Conservation (phyloP, 2,888 invertebrate species). For the Xanthorhoe designata region DNA sequence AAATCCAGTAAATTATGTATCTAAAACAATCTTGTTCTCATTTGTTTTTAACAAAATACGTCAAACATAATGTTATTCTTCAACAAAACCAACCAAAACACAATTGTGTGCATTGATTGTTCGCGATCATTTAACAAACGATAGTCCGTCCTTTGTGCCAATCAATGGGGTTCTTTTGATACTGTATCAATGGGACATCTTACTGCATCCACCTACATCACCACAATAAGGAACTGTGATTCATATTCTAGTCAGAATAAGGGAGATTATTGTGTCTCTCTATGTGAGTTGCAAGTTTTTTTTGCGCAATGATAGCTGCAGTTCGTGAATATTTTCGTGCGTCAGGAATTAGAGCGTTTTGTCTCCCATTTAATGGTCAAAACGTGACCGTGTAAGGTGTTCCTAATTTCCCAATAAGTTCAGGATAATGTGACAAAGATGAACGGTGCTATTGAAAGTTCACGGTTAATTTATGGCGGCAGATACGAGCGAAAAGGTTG, state of each 20-base stretch:
- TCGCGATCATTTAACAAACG: conserved; percentile 77
- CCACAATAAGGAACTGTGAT: conserved; percentile 4
- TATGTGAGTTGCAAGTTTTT: conserved; percentile 55
- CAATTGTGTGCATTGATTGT: conserved; percentile 71
- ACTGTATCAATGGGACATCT: conserved; percentile 74
- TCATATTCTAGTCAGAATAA: conserved; percentile 43
- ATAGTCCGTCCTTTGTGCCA: conserved; percentile 72
- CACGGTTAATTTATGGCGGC: conserved; percentile 69
- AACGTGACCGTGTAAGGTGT: conserved; percentile 79
- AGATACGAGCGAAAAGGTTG: conserved; percentile 53
- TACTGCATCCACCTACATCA: conserved; percentile 51
- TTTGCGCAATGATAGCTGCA: conserved; percentile 83
- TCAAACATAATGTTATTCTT: conserved; percentile 40
- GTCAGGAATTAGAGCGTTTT: conserved; percentile 82
- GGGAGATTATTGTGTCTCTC: conserved; percentile 42
- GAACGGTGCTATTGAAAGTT: conserved; percentile 64
- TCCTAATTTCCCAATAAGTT: conserved; percentile 77
- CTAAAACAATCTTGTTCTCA: not conserved
- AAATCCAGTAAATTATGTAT: not conserved
- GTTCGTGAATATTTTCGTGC: conserved; percentile 81
- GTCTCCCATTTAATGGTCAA: conserved; percentile 80
- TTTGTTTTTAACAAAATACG: conserved; percentile 24
- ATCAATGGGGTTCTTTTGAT: conserved; percentile 82
- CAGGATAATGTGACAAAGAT: conserved; percentile 76
- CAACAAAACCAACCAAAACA: conserved; percentile 55